Base-by-base conservation (phyloP, 1,140 invertebrate species). In the Eumaeus atala region DNA sequence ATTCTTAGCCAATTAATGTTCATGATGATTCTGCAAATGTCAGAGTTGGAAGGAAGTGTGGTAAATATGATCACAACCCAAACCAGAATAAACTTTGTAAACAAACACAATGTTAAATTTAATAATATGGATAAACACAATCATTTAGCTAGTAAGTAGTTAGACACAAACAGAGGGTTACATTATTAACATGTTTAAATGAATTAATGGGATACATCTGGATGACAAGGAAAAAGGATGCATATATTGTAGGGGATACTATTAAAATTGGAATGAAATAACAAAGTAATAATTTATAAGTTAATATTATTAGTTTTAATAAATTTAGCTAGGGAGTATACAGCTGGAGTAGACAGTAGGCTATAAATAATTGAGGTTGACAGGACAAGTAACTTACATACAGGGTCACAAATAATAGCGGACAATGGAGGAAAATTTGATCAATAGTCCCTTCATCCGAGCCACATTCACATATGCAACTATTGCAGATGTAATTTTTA, bases 351-450 rank as follows among this genome's bases (percentile, higher is more conserved):
- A 28, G 6, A 28, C 21, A 28, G 21, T 3, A 28, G 21, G 6
- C 21, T 3, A 6, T 28, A 28, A 6, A 28, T 28, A 28, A 28
- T 3, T 28, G 6, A 28, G 21, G 6, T 38, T 38, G 8, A 38
- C 9, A 38, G 2, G 2, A 9, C 37, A 9, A 9, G 37, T 3
- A 12, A 38, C 37, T 3, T 9, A 21, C 48, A 21, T 49, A 49
- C 3, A 49, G n/a, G 9, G 48, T 9, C 1, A n/a, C 48, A 21
- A 17, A 11, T 21, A 49, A n/a, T 17, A 21, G 8, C 6, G 17
- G 48, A 8, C 48, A 49, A 9, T 17, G 10, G n/a, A 49, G 28
- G n/a, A 49, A 49, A 9, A 49, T 21, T 10, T 49, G 48, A 3
- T 49, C 48, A 28, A 28, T 6, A 6, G 21, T 28, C 21, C 21